Base-by-base conservation (phyloP, 2,113 vertebrate species). In the Nyctereutes procyonoides region DNA sequence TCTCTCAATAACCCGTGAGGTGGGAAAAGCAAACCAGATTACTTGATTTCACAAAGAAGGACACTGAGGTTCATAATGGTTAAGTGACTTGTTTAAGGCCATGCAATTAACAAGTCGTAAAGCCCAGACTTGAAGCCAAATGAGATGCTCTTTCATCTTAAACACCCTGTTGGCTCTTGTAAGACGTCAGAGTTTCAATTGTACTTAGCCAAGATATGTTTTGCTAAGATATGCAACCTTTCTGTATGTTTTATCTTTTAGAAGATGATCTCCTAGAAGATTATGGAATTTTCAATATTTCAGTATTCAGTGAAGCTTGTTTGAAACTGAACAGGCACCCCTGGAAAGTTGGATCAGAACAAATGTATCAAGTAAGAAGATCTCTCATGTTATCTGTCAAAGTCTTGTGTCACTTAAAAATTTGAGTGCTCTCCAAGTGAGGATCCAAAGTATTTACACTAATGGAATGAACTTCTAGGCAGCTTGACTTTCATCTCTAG, bases 301-400 rank as follows among this genome's bases (percentile, higher is more conserved):
- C 93, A 51, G 17, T 99, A 87, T 91, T 98, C 87, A 98, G 99
- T 76, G 95, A 98, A 83, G 98, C 96, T 74, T 99, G 99, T 98
- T 96, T 99, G 93, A 97, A 97, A 60, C 99, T 99, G 99, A 98
- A 90, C 94, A 98, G 98, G 84, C 98, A 97, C 96, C 92, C 96
- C 88, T 81, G 73, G 90, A 98, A 97, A 92, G 83, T 95, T 93
- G 98, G 98, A 90, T 97, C 97, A 48, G 98, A 98, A 77, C 99
- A 98, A 96, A 97, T 48, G 10, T 99, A 99, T 96, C 98, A 96
- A 84, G 99, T 99, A 97, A 98, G 97, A 63, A 58, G 58, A 17
- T 43, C 93, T 95, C 38, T 97, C 92, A 48, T 80, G 53, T 4
- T 90, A 24, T 48, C 71, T 19, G 51, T 69, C 60, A 51, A 56